phyloP scores from a whole-genome alignment of 2,888 invertebrate species.

The Macrosoma leucophasiata region DNA sequence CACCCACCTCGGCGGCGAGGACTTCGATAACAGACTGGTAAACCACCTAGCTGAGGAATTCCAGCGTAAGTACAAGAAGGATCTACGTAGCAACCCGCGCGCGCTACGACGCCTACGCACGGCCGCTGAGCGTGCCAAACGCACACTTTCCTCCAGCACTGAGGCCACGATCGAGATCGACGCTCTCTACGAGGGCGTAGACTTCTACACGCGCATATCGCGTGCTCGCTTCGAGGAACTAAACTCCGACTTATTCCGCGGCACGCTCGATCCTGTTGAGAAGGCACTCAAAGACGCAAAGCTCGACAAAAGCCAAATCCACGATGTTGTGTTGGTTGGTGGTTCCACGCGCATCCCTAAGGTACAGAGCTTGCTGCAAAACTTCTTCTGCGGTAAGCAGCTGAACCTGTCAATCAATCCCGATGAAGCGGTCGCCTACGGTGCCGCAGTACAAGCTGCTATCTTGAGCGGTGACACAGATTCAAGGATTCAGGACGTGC shows the following conservation, averaged over 20 bases:
- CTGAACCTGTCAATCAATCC: slow-evolving; percentile 82
- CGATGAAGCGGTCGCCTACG: slow-evolving; percentile 84
- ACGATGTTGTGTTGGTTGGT: slow-evolving; percentile 85
- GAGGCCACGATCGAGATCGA: slow-evolving; percentile 82
- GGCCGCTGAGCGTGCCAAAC: slow-evolving; percentile 82
- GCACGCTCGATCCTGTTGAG: slow-evolving; percentile 82
- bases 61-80: slow-evolving; percentile 78
- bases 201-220: slow-evolving; percentile 78
- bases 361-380: slow-evolving; percentile 80
- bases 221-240: slow-evolving; percentile 83
- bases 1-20: slow-evolving; percentile 85
- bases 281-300: slow-evolving; percentile 83
- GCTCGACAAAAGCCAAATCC: slow-evolving; percentile 80
- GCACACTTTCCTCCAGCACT: slow-evolving; percentile 81
- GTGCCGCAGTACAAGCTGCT: slow-evolving; percentile 81
- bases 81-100: slow-evolving; percentile 75
- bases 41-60: slow-evolving; percentile 78
- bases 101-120: slow-evolving; percentile 79
- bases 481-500: slow-evolving; percentile 78
- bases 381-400: slow-evolving; percentile 80
- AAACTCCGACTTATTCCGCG: slow-evolving; percentile 78
- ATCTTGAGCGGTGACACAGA: slow-evolving; percentile 80
- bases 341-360: slow-evolving; percentile 85
- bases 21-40: slow-evolving; percentile 75
- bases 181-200: slow-evolving; percentile 80